A percentile compares a stretch with the other conserved stretches of the same genome.
phyloP scores from a whole-genome alignment of 1,140 invertebrate genomes.

The Philopotamus ludificatus region DNA sequence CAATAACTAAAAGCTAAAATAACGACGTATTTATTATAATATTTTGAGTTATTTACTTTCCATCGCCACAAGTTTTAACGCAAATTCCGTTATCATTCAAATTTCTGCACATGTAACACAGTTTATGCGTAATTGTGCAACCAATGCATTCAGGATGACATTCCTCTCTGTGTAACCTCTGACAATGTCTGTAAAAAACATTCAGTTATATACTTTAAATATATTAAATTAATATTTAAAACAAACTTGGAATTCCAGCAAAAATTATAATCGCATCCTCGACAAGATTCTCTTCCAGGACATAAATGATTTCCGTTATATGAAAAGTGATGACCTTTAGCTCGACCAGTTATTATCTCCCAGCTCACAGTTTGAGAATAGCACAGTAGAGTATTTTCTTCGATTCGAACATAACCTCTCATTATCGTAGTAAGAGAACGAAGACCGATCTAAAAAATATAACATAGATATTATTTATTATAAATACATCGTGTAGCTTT shows the following conservation, averaged over 20 bases:
- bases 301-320: slow-evolving; percentile 28
- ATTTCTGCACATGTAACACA: slow-evolving; percentile 36
- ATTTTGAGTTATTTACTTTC: slow-evolving; percentile 51
- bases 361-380: slow-evolving; percentile 74
- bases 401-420: slow-evolving; percentile 67
- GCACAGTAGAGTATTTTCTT: slow-evolving; percentile 72
- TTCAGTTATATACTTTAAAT: too few relatives aligned
- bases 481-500: background rate
- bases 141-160: slow-evolving; percentile 39
- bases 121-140: slow-evolving; percentile 16
- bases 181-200: slow-evolving; percentile 32
- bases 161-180: background rate
- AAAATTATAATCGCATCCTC: slow-evolving; percentile 22
- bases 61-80: slow-evolving; percentile 59
- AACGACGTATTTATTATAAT: background rate
- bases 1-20: background rate
- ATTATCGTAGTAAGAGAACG: slow-evolving; percentile 65
- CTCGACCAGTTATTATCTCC: slow-evolving; percentile 58
- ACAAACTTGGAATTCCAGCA: slow-evolving; percentile 36
- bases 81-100: slow-evolving; percentile 57
- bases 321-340: slow-evolving; percentile 42
- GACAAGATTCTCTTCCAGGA: slow-evolving; percentile 25
- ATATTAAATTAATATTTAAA: slow-evolving; percentile 8
- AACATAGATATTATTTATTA: background rate
- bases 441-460: slow-evolving; percentile 61